These are phyloP conservation scores for Minunthozetes semirufus DNA, from an alignment of 2,888 invertebrate genomes.

Conservation along the genomic window DNA sequence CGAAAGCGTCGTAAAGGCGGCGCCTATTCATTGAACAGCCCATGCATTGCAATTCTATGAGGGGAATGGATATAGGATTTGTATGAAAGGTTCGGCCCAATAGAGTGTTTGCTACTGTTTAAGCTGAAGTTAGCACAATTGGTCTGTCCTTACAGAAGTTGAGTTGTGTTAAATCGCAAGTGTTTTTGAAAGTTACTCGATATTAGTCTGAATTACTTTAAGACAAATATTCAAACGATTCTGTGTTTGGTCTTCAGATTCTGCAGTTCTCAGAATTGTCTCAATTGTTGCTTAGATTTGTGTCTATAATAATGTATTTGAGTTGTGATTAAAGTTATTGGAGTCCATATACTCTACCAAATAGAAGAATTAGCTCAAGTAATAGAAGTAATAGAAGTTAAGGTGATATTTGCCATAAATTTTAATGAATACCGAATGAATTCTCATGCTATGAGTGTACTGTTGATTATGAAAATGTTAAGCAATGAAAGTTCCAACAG, in stretches of 20 bases:
- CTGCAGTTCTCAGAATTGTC: neutral
- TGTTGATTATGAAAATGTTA: conserved; percentile 25
- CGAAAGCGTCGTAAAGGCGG: neutral
- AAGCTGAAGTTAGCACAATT: too few species aligned
- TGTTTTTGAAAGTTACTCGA: too few species aligned
- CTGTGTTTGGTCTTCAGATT: neutral
- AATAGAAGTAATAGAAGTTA: too few species aligned
- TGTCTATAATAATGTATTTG: neutral
- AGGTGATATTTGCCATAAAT: neutral
- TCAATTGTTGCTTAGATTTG: neutral
- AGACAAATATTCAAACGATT: neutral
- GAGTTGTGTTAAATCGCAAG: too few species aligned
- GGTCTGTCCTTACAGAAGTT: too few species aligned
- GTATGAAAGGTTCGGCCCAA: neutral
- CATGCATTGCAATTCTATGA: too few species aligned
- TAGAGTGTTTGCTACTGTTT: neutral
- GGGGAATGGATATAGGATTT: neutral
- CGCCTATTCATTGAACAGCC: neutral
- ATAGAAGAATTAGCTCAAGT: too few species aligned
- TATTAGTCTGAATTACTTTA: neutral
- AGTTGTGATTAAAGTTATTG: too few species aligned
- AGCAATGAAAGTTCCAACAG: neutral
- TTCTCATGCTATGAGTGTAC: neutral
- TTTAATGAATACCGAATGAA: neutral
- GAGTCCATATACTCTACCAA: conserved; percentile 1